Evolutionary conservation across 2,888 invertebrate species (phyloP).

Genomic region (Zaprionus obscuricornis): DNA sequence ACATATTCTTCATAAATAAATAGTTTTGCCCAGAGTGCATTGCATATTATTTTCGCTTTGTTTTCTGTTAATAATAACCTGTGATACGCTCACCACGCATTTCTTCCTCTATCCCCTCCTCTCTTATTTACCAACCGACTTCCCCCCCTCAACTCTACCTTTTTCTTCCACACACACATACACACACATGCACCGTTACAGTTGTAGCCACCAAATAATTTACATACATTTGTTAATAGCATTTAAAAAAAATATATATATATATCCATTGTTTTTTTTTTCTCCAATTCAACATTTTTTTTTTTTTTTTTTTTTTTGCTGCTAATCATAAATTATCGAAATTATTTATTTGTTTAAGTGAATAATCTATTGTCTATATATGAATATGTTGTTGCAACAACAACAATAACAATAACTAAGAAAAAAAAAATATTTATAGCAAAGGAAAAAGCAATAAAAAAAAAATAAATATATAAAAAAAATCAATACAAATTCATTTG

Average conservation of each 20-base stretch:
- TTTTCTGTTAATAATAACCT: conserved; percentile 43
- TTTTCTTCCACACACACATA: conserved; percentile 9
- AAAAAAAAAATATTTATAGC: conserved; percentile 19
- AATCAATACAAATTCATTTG: conserved; percentile 7
- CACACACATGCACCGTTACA: conserved; percentile 12
- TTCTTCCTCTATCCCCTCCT: background rate
- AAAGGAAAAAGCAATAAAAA: conserved; percentile 8
- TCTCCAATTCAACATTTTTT: conserved; percentile 20
- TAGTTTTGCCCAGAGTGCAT: conserved; percentile 19
- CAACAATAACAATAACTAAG: conserved; percentile 1
- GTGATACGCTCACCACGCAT: conserved; percentile 58
- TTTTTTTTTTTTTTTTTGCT: conserved; percentile 46
- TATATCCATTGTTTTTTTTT: background rate
- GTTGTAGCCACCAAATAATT: conserved; percentile 51
- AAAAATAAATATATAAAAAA: conserved; percentile 2
- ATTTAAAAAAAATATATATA: conserved; percentile 36
- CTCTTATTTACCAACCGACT: background rate
- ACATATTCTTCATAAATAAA: conserved; percentile 4
- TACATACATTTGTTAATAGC: conserved; percentile 50
- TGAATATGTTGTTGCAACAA: conserved; percentile 12
- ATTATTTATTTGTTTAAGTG: conserved; percentile 54
- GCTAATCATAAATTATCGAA: conserved; percentile 48
- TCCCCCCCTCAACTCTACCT: background rate
- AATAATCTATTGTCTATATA: too few species aligned
- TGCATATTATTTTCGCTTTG: conserved; percentile 7